Percentiles rank a stretch among this genome's conserved stretches.
Evolutionary conservation across 2,113 vertebrate genomes (phyloP).

Genomic region (Silurus glanis): DNA sequence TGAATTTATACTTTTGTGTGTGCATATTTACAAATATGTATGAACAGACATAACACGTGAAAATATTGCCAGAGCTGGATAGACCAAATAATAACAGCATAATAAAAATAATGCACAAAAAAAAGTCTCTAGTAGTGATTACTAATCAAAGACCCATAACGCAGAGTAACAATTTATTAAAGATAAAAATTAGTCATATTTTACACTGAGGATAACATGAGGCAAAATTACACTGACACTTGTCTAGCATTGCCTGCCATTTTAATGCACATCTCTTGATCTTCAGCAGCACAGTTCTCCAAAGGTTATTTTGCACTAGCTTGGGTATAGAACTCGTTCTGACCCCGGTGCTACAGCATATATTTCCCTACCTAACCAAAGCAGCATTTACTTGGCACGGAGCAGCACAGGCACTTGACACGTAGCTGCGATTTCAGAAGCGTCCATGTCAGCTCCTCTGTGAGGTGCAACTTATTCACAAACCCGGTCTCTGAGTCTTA

Average conservation of each 20-base stretch:
- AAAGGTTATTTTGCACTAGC: background rate
- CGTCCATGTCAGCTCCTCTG: conserved; percentile 3
- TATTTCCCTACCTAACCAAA: background rate
- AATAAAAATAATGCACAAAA: background rate
- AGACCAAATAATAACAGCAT: background rate
- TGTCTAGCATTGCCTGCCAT: background rate
- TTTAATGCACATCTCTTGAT: conserved; percentile 1
- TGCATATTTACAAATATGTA: background rate
- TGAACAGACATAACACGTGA: background rate
- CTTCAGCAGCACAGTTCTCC: background rate
- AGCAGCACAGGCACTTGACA: background rate
- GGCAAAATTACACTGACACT: background rate
- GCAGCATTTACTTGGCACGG: background rate
- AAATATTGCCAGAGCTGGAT: background rate
- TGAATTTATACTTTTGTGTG: background rate
- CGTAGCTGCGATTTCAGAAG: background rate
- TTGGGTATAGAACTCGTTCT: background rate
- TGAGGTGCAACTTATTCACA: background rate
- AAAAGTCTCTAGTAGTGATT: background rate
- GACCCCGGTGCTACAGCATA: background rate
- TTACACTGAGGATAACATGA: background rate
- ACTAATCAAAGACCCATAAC: background rate
- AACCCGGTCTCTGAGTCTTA: background rate
- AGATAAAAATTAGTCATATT: background rate
- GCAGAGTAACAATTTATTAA: background rate